Base-by-base conservation (phyloP, 2,888 invertebrate genomes). In the Drosophila kokeensis region DNA sequence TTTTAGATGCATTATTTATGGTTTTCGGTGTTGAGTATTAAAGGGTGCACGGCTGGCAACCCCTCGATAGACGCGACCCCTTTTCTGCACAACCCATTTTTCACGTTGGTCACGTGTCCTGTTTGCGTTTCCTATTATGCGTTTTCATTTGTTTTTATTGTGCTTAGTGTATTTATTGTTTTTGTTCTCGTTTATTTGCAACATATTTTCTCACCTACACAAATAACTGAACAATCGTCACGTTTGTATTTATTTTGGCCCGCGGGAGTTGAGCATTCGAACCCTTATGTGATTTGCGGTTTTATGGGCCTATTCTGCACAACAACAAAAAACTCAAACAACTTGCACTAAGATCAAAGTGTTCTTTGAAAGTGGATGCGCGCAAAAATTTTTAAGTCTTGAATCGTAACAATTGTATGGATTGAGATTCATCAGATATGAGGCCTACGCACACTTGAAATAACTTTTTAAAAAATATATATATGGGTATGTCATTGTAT, bases 171-270 rank as follows among this genome's bases (percentile, higher is more conserved):
- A 69, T 60, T 79, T 77, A 79, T 89, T 78, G 69, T 71, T 63
- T 70, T 79, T 81, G 63, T 69, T 73, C 45, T 62, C 69, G 52
- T 75, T 85, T 80, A 87, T 77, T 87, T 70, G 83, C 80, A 86
- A 83, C 90, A 90, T 92, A 92, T 92, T 92, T 92, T 91, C 74
- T 89, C 92, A 92, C 92, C 92, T 91, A 91, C 73, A 85, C 87
- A 89, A 91, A 92, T 86, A 92, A 81, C 82, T 73, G 82, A 85
- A 89, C 85, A 91, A 89, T 82, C 76, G 80, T 69, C 86, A 87
- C 90, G 82, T 80, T 77, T 82, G 27, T 70, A 82, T 87, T 91
- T 87, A 83, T 82, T 79, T 82, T 63, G 65, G 76, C 88, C 81
- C 70, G 30, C 58, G 79, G 81, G 84, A 85, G 53, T 74, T 72